Percentiles rank a stretch among this genome's conserved stretches.
Evolutionary conservation across 37 sponge, comb jelly and placozoan genomes (phyloP).

Genomic region (Agelas oroides): DNA sequence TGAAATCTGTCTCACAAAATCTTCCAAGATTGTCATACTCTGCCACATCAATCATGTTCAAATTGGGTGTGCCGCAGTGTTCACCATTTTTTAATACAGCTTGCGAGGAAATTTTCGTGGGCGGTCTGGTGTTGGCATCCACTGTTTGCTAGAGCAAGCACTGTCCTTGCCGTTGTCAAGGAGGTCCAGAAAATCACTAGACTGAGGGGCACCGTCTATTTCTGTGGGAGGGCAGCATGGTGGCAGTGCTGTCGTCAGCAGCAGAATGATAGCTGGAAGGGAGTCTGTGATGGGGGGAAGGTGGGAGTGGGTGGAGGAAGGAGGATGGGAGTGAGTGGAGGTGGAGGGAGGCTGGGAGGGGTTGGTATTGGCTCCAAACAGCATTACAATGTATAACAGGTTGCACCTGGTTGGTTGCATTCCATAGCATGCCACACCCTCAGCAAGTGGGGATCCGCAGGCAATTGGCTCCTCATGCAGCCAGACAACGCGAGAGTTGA

Average conservation of each 20-base stretch:
- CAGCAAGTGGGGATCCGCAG: no score
- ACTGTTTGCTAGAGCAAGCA: not conserved
- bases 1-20: no score
- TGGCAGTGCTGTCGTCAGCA: not conserved
- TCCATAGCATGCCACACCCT: no score
- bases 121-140: constrained; percentile 25
- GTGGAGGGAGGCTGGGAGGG: not conserved
- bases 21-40: no score
- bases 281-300: not conserved
- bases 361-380: not conserved
- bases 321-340: constrained; percentile 1
- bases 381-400: no score
- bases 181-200: constrained; percentile 15
- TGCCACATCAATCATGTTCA: no score
- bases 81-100: constrained; percentile 30
- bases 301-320: not conserved
- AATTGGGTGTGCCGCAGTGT: no score
- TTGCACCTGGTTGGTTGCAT: no score
- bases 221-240: not conserved
- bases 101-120: constrained; percentile 44
- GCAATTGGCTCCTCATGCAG: not conserved
- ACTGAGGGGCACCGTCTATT: not conserved
- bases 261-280: no score
- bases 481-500: constrained; percentile 2
- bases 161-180: not conserved